Evolutionary conservation across 2,113 vertebrate species (phyloP), one percentile per base, ranked within the genome.

Genomic region (Cyanistes caeruleus): DNA sequence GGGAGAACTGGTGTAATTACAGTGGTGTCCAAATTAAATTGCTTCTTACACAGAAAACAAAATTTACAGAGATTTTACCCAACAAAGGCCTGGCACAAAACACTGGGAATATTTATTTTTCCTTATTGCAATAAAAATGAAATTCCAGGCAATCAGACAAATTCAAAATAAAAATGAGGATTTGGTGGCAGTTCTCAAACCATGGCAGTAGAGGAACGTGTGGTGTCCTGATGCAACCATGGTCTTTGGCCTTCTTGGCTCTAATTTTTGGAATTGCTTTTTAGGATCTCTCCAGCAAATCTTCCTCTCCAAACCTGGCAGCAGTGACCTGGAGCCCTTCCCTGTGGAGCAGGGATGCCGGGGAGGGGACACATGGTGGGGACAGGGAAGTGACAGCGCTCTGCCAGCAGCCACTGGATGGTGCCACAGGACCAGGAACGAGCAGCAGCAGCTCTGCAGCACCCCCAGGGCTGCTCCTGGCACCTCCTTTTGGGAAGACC

Each of bases 261-360:
- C 9, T 19, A 1, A 44, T 33, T 28, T 52, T 7, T 33, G 18
- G 19, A n/a, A 41, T 17, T 63, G 23, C 5, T n/a, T 52, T 63
- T 52, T n/a, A 16, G 37, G 31, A 18, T 53, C 5, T 22, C 48
- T 63, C 23, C 59, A 43, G 18, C 37, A 10, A n/a, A 22, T 28
- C 48, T 52, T 48, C 37, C 37, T 23, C 48, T 43, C 59, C 48
- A 28, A 7, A 22, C 28, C 37, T 14, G 96, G 94, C 43, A 94
- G 96, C 20, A 97, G 97, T 23, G 97, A 98, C 82, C 68, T 93
- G 52, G 98, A 41, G 60, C 35, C 43, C 24, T n/a, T 24, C 52
- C 43, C 52, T 21, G 70, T 0, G 51, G 24, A 15, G 13, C 20
- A 0, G 49, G 0, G 59, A 2, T 23, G 19, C 43, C 25, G 21